Evolutionary conservation across 2,797 vertebrate genomes (phyloP), one percentile per base, ranked within the genome.

Genomic region (Pangasius djambal): DNA sequence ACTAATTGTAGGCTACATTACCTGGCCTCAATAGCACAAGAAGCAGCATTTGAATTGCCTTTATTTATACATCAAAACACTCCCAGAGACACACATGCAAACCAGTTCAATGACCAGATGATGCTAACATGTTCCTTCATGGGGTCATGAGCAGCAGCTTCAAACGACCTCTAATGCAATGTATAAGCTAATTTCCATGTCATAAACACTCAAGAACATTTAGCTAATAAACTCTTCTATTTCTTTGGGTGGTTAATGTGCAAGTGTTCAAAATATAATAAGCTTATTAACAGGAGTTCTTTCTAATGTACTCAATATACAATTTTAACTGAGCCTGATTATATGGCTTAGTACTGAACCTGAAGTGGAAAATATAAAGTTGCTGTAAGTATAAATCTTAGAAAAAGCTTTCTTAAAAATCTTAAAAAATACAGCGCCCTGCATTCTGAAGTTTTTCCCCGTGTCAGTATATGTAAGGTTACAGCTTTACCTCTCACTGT

Each of bases 51-150:
- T 55, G 57, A 78, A 61, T 67, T 59, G 37, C 4, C 37, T 67
- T 34, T n/a, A 85, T 88, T 70, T 87, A n/a, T 52, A 85, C 69
- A 65, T 85, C 6, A 84, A 65, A 89, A 81, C 48, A 85, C 40
- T 55, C 79, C 67, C n/a, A 70, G 52, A 90, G 31, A 65, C 63
- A 85, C 59, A 85, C 44, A 83, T 77, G 37, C 48, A 57, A 44
- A 69, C 37, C 85, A 86, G 86, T 89, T 89, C 82, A 89, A 40
- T 86, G 52, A 72, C 7, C n/a, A 75, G 57, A 67, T 83, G 37
- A 87, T 75, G 79, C 82, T 37, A 50, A 59, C 59, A 83, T 69
- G 74, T 85, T 75, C 72, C 75, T 86, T 89, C 79, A 88, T n/a
- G 40, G 22, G 44, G 6, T 12, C 28, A n/a, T 78, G 52, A 40